phyloP scores from a whole-genome alignment of 2,888 invertebrate species.

The Taphrorychus bicolor region DNA sequence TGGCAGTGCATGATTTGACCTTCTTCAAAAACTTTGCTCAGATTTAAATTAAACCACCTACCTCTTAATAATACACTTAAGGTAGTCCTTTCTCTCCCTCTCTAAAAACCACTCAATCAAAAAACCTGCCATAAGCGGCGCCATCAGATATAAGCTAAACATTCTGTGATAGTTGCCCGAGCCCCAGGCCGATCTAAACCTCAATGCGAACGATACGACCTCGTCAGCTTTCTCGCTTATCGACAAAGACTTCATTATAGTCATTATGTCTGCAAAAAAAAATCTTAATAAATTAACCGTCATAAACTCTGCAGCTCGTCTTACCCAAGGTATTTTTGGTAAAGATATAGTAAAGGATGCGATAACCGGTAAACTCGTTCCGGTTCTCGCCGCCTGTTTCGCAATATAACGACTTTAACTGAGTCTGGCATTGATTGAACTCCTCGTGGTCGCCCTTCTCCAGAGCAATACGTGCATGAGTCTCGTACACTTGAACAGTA shows the following conservation, averaged over 20 bases:
- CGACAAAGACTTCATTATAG: constrained; percentile 83
- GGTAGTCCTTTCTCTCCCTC: constrained; percentile 89
- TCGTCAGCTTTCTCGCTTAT: constrained; percentile 79
- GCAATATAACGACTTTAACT: constrained; percentile 92
- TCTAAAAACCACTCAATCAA: constrained; percentile 98
- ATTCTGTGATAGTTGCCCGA: constrained; percentile 91
- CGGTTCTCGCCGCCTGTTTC: constrained; percentile 79
- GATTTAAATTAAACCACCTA: constrained; percentile 64
- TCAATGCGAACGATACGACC: constrained; percentile 85
- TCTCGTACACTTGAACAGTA: constrained; percentile 98
- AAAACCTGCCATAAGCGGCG: constrained; percentile 96
- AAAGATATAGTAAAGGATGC: constrained; percentile 96
- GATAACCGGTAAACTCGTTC: constrained; percentile 94
- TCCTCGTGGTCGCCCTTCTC: constrained; percentile 99
- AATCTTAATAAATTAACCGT: constrained; percentile 2
- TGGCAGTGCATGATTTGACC: no score
- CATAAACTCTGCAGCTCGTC: constrained; percentile 44
- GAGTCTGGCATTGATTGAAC: constrained; percentile 99
- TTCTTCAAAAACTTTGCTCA: no score
- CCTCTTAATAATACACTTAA: constrained; percentile 95
- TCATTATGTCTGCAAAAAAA: constrained; percentile 83
- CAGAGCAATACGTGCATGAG: constrained; percentile 96
- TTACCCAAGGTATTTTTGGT: constrained; percentile 96
- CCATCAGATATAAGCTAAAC: constrained; percentile 86
- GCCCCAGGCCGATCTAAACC: constrained; percentile 92